Evolutionary conservation across 2,113 vertebrate species (phyloP).

Genomic region (Phaethornis superciliosus): DNA sequence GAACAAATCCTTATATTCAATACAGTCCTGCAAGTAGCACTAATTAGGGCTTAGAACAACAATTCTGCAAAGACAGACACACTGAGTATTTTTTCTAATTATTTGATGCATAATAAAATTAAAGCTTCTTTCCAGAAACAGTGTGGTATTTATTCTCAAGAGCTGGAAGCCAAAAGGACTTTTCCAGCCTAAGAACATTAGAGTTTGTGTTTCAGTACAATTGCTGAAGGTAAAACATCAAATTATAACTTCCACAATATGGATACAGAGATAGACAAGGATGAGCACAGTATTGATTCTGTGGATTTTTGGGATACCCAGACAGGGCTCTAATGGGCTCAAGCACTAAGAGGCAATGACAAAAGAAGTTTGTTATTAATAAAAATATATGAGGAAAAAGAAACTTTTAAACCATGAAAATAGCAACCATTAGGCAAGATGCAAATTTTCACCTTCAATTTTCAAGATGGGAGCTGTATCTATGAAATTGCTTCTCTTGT

Average conservation of each 20-base stretch:
- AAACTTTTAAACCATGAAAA: neutral
- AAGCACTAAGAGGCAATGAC: neutral
- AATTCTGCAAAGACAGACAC: slow-evolving; percentile 22
- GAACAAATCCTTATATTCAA: slow-evolving; percentile 54
- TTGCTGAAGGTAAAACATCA: neutral
- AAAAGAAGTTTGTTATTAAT: neutral
- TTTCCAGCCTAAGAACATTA: neutral
- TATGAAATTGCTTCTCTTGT: neutral
- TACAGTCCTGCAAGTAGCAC: slow-evolving; percentile 23
- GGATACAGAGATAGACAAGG: neutral
- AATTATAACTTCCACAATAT: neutral
- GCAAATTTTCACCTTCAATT: neutral
- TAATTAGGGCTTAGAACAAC: slow-evolving; percentile 48
- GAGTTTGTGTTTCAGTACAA: neutral
- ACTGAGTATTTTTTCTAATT: neutral
- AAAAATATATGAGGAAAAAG: neutral
- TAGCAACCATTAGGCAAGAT: neutral
- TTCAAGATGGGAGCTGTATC: neutral
- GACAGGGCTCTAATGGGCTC: neutral
- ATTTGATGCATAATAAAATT: slow-evolving; percentile 44
- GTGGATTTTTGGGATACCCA: neutral
- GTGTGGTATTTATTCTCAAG: neutral
- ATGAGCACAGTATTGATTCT: neutral
- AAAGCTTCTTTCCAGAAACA: slow-evolving; percentile 33
- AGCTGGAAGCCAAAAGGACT: neutral